phyloP scores from a whole-genome alignment of 2,888 invertebrate genomes.

The Parascotia fuliginaria region DNA sequence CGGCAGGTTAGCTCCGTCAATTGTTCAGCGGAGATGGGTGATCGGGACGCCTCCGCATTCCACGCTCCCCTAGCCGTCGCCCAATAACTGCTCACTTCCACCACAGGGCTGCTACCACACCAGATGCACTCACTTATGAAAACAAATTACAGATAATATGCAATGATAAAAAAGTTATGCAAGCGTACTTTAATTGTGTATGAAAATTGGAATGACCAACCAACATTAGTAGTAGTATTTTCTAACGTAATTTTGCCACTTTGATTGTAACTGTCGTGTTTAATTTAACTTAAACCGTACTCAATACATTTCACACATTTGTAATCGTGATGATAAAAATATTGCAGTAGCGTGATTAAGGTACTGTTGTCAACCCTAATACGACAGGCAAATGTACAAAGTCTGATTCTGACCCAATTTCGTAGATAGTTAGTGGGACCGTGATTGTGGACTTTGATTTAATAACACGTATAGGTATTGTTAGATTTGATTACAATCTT shows the following conservation, averaged over 20 bases:
- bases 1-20: constrained; percentile 37
- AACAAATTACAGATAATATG: too few relatives aligned
- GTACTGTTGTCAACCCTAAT: neutral
- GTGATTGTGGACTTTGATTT: constrained; percentile 16
- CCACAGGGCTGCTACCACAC: constrained; percentile 26
- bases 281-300: too few relatives aligned
- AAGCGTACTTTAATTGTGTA: too few relatives aligned
- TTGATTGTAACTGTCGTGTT: too few relatives aligned
- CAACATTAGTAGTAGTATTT: too few relatives aligned
- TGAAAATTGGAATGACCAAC: too few relatives aligned
- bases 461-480: neutral
- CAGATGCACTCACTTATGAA: constrained; percentile 9
- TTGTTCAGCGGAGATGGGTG: constrained; percentile 39
- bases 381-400: neutral
- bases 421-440: constrained; percentile 12
- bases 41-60: constrained; percentile 68
- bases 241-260: too few relatives aligned
- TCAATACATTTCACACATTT: too few relatives aligned
- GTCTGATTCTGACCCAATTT: constrained; percentile 30
- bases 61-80: constrained; percentile 51
- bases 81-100: constrained; percentile 64
- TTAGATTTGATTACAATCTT: constrained; percentile 1
- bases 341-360: too few relatives aligned
- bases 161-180: too few relatives aligned
- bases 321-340: too few relatives aligned